Base-by-base conservation (phyloP, 2,113 vertebrate species). In the Corythaeola cristata region DNA sequence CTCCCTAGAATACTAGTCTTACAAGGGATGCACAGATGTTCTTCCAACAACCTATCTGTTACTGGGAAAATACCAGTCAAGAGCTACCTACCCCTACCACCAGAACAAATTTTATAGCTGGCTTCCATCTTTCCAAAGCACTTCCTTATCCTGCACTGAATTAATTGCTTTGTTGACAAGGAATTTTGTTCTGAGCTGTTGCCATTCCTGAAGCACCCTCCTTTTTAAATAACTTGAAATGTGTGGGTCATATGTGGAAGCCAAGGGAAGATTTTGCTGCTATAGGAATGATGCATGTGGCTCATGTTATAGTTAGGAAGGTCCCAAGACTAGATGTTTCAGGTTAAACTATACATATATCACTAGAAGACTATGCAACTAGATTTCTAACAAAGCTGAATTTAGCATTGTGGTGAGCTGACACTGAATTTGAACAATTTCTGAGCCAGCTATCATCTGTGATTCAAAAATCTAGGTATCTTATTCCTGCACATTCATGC, bases 131-230 rank as follows among this genome's bases (percentile, higher is more conserved):
- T 87, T 76, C 22, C 59, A 39, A 67, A 44, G 9, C 8, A 19
- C 33, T 84, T 63, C 12, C 15, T 72, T 33, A n/a, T n/a, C 17
- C 50, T 62, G 5, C 26, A 27, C 7, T 44, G 12, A 20, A 62
- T 16, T 0, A 64, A 39, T 9, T 49, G 11, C 2, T 78, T 83
- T 60, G 24, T 59, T 89, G 45, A 55, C 17, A 60, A 44, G 12
- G 39, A 71, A 52, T 52, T 74, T 60, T 56, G 5, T 83, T 89
- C 30, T 50, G 14, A 71, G 5, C 5, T 45, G 8, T 52, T 87
- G 21, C 12, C 28, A 58, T 67, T 90, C 20, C 35, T 11, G 41
- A 41, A 41, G 1, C 1, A 1, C 0, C 3, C 3, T 0, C 6
- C 23, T 37, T 76, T 59, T 62, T 44, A 73, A 88, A 33, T 45